phyloP scores from a whole-genome alignment of 2,797 vertebrate genomes.

The Oceanodroma leucorhoa region DNA sequence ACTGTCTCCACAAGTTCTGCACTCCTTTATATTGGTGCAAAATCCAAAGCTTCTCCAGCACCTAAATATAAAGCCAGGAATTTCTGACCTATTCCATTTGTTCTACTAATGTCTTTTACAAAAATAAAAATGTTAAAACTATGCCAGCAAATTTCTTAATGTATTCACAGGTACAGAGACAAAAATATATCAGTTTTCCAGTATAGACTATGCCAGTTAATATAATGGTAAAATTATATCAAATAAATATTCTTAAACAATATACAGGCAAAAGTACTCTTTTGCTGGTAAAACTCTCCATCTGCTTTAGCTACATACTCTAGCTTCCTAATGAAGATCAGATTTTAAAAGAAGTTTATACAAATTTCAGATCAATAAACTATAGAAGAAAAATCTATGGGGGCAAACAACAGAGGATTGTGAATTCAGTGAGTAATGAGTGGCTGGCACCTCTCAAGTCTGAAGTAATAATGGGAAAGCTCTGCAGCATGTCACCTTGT shows the following conservation, averaged over 20 bases:
- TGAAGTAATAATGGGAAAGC: neutral
- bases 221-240: neutral
- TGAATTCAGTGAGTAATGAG: neutral
- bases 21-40: neutral
- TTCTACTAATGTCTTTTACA: conserved; percentile 22
- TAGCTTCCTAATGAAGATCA: neutral
- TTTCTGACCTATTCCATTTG: conserved; percentile 3
- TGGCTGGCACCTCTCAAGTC: neutral
- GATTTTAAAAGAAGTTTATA: neutral
- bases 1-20: neutral
- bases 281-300: neutral
- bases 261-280: neutral
- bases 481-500: neutral
- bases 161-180: neutral
- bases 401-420: neutral
- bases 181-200: neutral
- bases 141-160: neutral
- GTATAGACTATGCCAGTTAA: neutral
- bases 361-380: neutral
- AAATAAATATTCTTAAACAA: neutral
- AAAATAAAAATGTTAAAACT: neutral
- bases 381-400: neutral
- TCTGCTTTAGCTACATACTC: neutral
- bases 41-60: neutral
- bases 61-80: conserved; percentile 11